Conservation (phyloP, 2,797 vertebrate genomes). For the Sphenopsis melanotis region DNA sequence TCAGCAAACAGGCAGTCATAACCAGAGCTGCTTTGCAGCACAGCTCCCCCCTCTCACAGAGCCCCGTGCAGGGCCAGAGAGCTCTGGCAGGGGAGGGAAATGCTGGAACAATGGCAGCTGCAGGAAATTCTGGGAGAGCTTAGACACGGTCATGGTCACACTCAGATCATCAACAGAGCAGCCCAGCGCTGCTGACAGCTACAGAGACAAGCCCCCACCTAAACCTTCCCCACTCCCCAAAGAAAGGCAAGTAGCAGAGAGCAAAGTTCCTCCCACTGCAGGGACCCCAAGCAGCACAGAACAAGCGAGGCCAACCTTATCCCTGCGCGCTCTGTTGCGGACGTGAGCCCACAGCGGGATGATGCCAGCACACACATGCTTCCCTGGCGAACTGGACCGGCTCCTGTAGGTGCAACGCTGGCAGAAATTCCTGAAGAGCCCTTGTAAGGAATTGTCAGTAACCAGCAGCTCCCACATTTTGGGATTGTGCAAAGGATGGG, state of each 20-base stretch:
- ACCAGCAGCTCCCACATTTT: constrained; percentile 47
- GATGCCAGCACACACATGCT: neutral
- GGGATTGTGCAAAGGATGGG: neutral
- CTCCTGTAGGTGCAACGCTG: neutral
- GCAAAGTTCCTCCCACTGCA: neutral
- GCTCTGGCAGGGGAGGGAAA: neutral
- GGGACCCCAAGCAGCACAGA: neutral
- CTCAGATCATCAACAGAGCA: neutral
- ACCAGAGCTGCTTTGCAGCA: neutral
- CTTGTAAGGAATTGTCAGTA: constrained; percentile 1
- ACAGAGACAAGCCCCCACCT: neutral
- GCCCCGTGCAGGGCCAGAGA: neutral
- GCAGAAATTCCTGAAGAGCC: constrained; percentile 54
- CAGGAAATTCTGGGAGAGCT: neutral
- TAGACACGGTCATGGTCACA: neutral
- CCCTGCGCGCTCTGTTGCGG: constrained; percentile 19
- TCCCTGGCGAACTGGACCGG: neutral
- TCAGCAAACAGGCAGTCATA: neutral
- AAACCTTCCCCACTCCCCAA: rapidly evolving
- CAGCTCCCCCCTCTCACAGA: neutral
- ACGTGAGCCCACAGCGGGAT: constrained; percentile 37
- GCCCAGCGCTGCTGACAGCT: neutral
- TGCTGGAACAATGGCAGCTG: neutral
- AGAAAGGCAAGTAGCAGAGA: neutral
- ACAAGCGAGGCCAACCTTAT: constrained; percentile 59